A percentile compares a stretch with the other conserved stretches of the same genome.
phyloP scores from a whole-genome alignment of 2,797 vertebrate species.

The Paguma larvata region DNA sequence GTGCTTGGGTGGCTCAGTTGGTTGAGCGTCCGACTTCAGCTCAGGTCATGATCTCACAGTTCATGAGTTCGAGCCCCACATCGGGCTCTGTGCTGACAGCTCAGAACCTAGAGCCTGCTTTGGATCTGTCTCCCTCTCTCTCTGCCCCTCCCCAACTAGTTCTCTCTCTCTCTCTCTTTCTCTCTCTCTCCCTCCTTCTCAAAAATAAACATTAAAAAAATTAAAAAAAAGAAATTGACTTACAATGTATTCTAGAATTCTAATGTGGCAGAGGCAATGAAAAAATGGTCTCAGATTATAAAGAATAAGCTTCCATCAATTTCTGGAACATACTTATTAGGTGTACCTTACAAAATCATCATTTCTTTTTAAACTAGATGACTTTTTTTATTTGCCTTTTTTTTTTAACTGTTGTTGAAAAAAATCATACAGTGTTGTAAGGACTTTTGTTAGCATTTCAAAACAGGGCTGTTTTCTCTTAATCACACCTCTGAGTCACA shows the following conservation, averaged over 20 bases:
- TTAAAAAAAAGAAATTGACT: no score
- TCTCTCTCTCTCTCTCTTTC: no score
- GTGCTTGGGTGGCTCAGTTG: no score
- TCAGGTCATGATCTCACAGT: no score
- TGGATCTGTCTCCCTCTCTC: no score
- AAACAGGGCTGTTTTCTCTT: background rate
- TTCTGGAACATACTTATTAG: background rate
- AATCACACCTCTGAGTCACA: background rate
- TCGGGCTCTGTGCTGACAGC: no score
- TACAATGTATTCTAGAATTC: background rate
- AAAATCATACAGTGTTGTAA: background rate
- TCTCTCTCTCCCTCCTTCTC: no score
- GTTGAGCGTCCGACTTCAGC: no score
- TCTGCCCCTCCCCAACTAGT: no score
- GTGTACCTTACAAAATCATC: background rate
- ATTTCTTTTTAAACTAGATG: background rate
- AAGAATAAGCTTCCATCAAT: background rate
- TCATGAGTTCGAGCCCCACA: no score
- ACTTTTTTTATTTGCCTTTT: background rate
- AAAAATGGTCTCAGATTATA: background rate
- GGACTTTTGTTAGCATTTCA: background rate
- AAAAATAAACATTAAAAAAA: no score
- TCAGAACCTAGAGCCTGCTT: no score
- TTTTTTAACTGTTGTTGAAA: background rate
- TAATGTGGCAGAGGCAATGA: background rate